phyloP scores from a whole-genome alignment of 2,888 invertebrate species.

The Drosophila subsilvestris region DNA sequence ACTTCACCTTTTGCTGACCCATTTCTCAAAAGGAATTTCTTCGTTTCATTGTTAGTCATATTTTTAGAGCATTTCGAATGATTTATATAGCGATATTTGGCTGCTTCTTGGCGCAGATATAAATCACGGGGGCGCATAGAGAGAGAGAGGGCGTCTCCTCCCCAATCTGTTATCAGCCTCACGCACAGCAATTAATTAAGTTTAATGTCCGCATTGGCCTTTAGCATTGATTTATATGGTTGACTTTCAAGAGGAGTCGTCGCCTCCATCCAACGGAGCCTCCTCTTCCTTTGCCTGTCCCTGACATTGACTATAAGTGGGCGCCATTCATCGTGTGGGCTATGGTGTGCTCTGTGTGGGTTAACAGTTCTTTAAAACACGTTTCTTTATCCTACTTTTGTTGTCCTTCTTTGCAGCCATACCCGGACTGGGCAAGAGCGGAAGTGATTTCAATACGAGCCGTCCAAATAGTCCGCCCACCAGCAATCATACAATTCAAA shows the following conservation, averaged over 20 bases:
- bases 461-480: conserved; percentile 85
- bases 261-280: background rate
- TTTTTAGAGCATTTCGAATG: conserved; percentile 38
- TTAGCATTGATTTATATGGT: conserved; percentile 69
- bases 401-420: conserved; percentile 72
- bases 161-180: conserved; percentile 43
- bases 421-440: conserved; percentile 87
- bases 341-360: conserved; percentile 2
- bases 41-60: background rate
- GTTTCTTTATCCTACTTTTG: conserved; percentile 2
- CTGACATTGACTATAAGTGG: conserved; percentile 62
- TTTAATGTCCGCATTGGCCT: conserved; percentile 61
- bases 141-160: background rate
- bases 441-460: conserved; percentile 85
- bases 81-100: conserved; percentile 41
- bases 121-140: conserved; percentile 20
- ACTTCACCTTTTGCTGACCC: background rate
- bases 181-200: conserved; percentile 65
- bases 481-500: conserved; percentile 83
- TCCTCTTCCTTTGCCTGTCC: conserved; percentile 34
- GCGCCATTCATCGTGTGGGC: conserved; percentile 37
- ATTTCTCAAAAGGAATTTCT: background rate
- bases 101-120: conserved; percentile 28
- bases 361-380: conserved; percentile 24
- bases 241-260: conserved; percentile 27